Evolutionary conservation across 2,113 vertebrate genomes (phyloP).

Genomic region (Hyperopisus bebe): DNA sequence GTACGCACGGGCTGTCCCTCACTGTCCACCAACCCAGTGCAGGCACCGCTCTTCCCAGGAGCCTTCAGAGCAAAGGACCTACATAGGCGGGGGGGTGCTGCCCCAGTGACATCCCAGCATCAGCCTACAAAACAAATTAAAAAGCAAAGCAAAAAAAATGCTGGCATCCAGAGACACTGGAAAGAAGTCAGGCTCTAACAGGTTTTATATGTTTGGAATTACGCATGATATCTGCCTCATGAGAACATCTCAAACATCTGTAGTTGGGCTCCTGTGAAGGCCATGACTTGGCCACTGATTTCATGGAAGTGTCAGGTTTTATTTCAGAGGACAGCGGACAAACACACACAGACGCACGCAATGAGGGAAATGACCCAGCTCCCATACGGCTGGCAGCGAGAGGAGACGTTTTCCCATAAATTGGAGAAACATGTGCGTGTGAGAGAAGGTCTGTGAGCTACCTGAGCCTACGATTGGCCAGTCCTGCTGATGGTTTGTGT

Average conservation of each 20-base stretch:
- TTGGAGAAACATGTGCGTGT: background rate
- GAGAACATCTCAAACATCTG: background rate
- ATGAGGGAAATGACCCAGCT: background rate
- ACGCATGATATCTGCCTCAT: background rate
- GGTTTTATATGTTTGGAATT: background rate
- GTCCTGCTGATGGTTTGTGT: background rate
- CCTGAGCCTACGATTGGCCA: background rate
- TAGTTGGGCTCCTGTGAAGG: background rate
- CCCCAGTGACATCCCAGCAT: background rate
- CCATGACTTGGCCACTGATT: background rate
- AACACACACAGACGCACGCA: background rate
- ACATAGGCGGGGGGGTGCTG: too few relatives aligned
- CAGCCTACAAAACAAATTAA: background rate
- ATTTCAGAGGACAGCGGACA: background rate
- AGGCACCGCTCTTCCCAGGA: background rate
- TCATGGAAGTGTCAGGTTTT: slow-evolving; percentile 2
- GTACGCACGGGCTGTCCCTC: background rate
- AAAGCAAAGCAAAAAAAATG: background rate
- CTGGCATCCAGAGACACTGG: background rate
- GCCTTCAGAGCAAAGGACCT: background rate
- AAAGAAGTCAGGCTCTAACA: background rate
- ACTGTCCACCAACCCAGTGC: background rate
- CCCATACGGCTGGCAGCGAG: background rate
- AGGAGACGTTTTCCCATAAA: background rate
- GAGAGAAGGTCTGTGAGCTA: background rate